Conservation (phyloP, 2,888 invertebrate genomes). For the Diplazon laetatorius region DNA sequence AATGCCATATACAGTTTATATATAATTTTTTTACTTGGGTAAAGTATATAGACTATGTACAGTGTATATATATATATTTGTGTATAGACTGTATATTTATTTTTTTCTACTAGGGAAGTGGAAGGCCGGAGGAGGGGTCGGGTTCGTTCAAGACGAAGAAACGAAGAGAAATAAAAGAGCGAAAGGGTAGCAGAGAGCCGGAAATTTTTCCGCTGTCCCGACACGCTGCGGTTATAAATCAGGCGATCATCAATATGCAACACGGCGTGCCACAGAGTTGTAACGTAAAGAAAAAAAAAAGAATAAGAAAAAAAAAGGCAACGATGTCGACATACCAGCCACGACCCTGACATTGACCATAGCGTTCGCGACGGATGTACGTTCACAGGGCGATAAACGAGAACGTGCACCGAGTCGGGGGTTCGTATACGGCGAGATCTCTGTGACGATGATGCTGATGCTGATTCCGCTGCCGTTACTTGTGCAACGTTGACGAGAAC, state of each 20-base stretch:
- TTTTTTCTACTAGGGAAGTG: too few species aligned
- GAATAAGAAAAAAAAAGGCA: conserved; percentile 69
- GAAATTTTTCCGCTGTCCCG: conserved; percentile 63
- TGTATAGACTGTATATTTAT: too few species aligned
- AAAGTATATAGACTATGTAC: too few species aligned
- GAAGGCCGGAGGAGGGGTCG: conserved; percentile 28
- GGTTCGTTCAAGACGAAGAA: conserved; percentile 27
- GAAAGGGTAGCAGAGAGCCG: conserved; percentile 40
- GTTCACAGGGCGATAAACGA: conserved; percentile 60
- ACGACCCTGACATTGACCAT: conserved; percentile 70
- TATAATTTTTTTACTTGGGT: too few species aligned
- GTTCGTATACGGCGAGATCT: conserved; percentile 49
- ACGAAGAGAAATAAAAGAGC: conserved; percentile 50
- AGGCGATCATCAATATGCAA: conserved; percentile 69
- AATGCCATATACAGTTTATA: too few species aligned
- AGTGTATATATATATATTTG: too few species aligned
- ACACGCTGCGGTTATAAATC: conserved; percentile 68
- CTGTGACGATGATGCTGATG: conserved; percentile 24
- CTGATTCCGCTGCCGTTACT: conserved; percentile 28
- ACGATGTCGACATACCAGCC: conserved; percentile 68
- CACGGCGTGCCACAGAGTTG: conserved; percentile 66
- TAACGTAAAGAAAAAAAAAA: too few species aligned
- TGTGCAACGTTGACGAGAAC: conserved; percentile 56
- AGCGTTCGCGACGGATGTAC: conserved; percentile 62
- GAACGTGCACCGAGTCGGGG: conserved; percentile 42